Evolutionary conservation across 2,113 vertebrate genomes (phyloP), one percentile per base, ranked within the genome.

Genomic region (Rhineura floridana): DNA sequence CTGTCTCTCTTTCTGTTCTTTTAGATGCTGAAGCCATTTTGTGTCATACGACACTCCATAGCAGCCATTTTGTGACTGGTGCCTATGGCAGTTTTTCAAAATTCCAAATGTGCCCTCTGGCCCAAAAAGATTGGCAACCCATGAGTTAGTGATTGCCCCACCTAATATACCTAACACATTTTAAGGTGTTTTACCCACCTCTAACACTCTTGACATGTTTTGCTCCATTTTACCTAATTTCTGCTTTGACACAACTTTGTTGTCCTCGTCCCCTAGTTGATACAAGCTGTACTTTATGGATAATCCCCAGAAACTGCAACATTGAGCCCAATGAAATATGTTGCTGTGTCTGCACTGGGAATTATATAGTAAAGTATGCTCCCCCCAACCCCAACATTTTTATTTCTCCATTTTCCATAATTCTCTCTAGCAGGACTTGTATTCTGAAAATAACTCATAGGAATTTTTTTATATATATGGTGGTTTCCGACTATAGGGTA

Each of bases 401-500:
- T 89, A 91, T 73, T 88, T 78, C 86, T 83, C 67, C 30, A 33
- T 85, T 36, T 19, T 25, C 4, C 42, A 62, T 3, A 28, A 28
- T n/a, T 78, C 23, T 69, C 36, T 84, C 76, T n/a, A 84, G 76
- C 55, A n/a, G 88, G 33, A 88, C 69, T 83, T 79, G 72, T 85
- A 88, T 36, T 8, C 87, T 82, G 77, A 89, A 10, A 46, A 15
- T 85, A 89, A 89, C 52, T 73, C 63, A 36, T n/a, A 90, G 81
- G 52, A 91, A 93, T 90, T 84, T 89, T 83, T 46, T 75, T 88
- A 62, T 90, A 86, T 90, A 85, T 48, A 73, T 87, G 36, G n/a
- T 80, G 88, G 67, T 84, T 90, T 62, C 33, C 48, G 39, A 73
- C 33, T 87, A 87, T 0, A 70, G 39, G 87, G 73, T 89, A 93